Evolutionary conservation across 2,888 invertebrate genomes (phyloP), one percentile per base, ranked within the genome.

Genomic region (Liodrosophila aerea): DNA sequence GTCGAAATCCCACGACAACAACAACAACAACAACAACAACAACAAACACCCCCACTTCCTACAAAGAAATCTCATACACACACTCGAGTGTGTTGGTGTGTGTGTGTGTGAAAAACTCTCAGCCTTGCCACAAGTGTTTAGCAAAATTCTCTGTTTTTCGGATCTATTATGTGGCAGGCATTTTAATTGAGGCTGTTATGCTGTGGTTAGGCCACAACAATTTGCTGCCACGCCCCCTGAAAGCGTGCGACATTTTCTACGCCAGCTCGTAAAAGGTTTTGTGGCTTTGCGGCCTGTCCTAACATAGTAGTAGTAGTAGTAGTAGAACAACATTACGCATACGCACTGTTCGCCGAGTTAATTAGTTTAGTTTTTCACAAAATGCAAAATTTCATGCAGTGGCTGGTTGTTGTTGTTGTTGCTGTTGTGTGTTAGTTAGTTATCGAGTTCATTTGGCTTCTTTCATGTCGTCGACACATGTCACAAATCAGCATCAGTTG

Each of bases 171-270:
- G 58, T 49, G 54, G 56, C 56, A 46, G 34, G 62, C 49, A 73
- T 73, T 77, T 77, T 77, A 81, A 80, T 80, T 80, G 73, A 58
- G 64, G 59, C 64, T 67, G 74, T 76, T 74, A 76, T 84, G 64
- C 64, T 85, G 84, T 53, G 84, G 84, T 73, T 71, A 60, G 61
- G 66, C 84, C 84, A 45, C 83, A 84, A 76, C 78, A 81, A 80
- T 82, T 68, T 69, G 40, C 13, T 47, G 30, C 16, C 34, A 11
- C 29, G 18, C 13, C 16, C 18, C 41, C 44, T 43, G 22, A 50
- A 52, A 44, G 22, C n/a, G 33, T 33, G 49, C 51, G 44, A 27
- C 16, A 31, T 45, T 9, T 45, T 22, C 18, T 13, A 18, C 5
- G 11, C 16, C 37, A 63, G 51, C 54, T 59, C 39, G 44, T 53